phyloP scores from a whole-genome alignment of 2,797 vertebrate genomes.

The Falco rusticolus region DNA sequence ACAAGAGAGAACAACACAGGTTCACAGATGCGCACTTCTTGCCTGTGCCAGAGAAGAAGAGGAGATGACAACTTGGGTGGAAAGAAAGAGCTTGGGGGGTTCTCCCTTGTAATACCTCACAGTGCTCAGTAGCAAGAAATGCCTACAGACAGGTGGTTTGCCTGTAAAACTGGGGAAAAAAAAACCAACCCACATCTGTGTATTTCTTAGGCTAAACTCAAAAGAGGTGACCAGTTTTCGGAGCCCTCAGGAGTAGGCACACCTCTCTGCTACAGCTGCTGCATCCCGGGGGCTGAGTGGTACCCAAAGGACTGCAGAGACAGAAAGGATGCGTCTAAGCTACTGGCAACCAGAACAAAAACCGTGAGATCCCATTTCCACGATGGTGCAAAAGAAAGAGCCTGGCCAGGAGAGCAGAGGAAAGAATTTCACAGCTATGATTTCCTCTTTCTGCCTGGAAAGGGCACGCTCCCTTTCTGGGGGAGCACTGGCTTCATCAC shows the following conservation, averaged over 20 bases:
- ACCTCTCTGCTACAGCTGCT: background rate
- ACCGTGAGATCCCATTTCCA: background rate
- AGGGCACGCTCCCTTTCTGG: background rate
- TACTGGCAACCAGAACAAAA: background rate
- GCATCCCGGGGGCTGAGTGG: fast-evolving
- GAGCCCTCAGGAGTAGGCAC: background rate
- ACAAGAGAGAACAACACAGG: background rate
- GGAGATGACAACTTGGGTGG: background rate
- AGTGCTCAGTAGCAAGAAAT: background rate
- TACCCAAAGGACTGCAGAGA: background rate
- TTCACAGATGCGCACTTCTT: background rate
- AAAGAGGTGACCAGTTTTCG: background rate
- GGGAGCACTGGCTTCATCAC: background rate
- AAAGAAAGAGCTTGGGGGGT: background rate
- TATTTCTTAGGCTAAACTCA: background rate
- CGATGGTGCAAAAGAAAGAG: background rate
- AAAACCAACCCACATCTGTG: no score
- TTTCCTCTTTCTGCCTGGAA: background rate
- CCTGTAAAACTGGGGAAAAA: no score
- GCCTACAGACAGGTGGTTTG: no score
- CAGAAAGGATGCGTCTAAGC: background rate
- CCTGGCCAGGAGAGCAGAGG: background rate
- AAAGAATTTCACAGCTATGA: background rate
- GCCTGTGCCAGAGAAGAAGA: background rate
- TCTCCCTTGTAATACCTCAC: background rate